Evolutionary conservation across 2,113 vertebrate genomes (phyloP).

Genomic region (Zeus faber): DNA sequence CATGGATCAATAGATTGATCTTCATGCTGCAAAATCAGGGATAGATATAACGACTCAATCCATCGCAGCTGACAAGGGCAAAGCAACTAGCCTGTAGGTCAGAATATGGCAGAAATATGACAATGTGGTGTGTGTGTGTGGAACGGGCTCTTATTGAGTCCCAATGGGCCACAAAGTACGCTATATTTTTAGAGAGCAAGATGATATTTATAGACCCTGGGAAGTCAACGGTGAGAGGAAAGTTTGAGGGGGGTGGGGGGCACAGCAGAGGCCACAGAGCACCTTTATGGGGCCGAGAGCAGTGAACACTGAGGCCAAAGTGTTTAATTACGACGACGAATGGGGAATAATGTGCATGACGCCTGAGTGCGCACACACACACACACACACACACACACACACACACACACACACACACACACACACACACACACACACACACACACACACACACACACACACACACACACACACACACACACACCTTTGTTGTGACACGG

Average conservation of each 20-base stretch:
- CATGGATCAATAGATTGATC: not conserved
- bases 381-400: constrained; percentile 15
- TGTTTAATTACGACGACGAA: constrained; percentile 58
- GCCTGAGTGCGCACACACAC: not conserved
- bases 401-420: not conserved
- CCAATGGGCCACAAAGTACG: constrained; percentile 51
- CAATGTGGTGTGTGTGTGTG: constrained; percentile 5
- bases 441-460: constrained; percentile 7
- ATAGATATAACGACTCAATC: not conserved
- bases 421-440: constrained; percentile 23
- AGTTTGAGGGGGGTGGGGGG: constrained; percentile 20
- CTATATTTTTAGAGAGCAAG: constrained; percentile 59
- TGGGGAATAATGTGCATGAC: constrained; percentile 50
- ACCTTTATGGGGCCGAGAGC: constrained; percentile 38
- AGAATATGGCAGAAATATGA: constrained; percentile 2
- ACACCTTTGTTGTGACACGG: constrained; percentile 42
- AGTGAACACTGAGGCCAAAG: constrained; percentile 53
- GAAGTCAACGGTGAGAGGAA: constrained; percentile 52
- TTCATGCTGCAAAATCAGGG: not conserved
- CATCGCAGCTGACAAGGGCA: not conserved
- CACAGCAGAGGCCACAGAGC: constrained; percentile 46
- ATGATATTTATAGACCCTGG: constrained; percentile 56
- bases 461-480: constrained; percentile 23
- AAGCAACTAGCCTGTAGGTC: not conserved
- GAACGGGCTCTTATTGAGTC: constrained; percentile 46